phyloP scores from a whole-genome alignment of 2,113 vertebrate species.

The Madoqua kirkii region DNA sequence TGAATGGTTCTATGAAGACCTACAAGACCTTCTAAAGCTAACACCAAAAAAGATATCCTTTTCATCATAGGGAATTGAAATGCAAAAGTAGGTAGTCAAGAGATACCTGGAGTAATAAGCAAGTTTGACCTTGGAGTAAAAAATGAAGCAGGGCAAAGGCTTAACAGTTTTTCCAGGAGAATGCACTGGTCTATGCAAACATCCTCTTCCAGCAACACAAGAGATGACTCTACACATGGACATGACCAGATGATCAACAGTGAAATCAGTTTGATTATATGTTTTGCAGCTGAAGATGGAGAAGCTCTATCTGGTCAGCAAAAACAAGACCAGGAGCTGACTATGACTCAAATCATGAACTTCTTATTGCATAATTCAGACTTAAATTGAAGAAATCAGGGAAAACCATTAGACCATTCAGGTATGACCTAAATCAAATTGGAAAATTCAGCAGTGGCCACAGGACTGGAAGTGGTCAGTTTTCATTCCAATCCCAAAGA shows the following conservation, averaged over 20 bases:
- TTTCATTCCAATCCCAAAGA: not conserved
- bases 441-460: not conserved
- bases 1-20: not conserved
- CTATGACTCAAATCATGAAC: not conserved
- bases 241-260: not conserved
- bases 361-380: not conserved
- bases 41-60: not conserved
- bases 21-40: not conserved
- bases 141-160: not conserved
- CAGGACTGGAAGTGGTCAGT: not conserved
- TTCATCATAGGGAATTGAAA: not conserved
- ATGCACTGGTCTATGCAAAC: not conserved
- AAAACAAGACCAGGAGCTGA: not conserved
- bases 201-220: not conserved
- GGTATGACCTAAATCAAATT: not conserved
- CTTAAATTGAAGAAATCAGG: not conserved
- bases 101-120: not conserved
- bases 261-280: not conserved
- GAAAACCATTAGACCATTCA: not conserved
- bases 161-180: not conserved
- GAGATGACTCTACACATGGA: not conserved
- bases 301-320: not conserved
- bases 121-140: not conserved
- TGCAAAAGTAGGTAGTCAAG: not conserved
- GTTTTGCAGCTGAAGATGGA: not conserved